phyloP scores from a whole-genome alignment of 2,888 invertebrate genomes.

The Diadegma fenestrale region DNA sequence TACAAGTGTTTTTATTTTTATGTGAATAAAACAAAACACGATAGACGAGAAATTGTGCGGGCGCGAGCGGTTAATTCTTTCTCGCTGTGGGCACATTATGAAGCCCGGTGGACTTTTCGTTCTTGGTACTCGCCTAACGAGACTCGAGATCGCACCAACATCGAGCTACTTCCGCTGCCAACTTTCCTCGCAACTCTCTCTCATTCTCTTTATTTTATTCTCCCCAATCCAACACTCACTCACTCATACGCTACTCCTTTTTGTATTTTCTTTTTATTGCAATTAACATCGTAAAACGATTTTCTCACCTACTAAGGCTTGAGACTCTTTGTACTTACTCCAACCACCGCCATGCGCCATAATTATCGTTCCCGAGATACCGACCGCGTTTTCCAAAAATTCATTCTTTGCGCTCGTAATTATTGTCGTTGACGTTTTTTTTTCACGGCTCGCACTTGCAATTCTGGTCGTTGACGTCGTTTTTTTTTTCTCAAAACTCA shows the following conservation, averaged over 20 bases:
- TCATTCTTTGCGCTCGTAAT: background rate
- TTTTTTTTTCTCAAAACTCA: no score
- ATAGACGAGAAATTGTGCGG: constrained; percentile 67
- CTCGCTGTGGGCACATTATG: constrained; percentile 81
- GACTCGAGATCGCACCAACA: constrained; percentile 67
- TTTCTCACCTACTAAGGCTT: constrained; percentile 73
- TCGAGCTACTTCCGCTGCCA: constrained; percentile 68
- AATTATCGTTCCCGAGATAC: background rate
- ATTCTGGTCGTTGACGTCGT: no score
- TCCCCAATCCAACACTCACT: constrained; percentile 20
- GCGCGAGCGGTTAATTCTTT: constrained; percentile 75
- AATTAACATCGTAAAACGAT: constrained; percentile 72
- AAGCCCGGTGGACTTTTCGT: constrained; percentile 72
- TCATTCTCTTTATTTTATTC: constrained; percentile 42
- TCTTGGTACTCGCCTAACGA: constrained; percentile 69
- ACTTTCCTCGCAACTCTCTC: constrained; percentile 53
- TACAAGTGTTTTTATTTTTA: background rate
- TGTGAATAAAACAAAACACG: constrained; percentile 14
- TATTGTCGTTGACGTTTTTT: background rate
- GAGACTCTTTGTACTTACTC: constrained; percentile 36
- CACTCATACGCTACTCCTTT: constrained; percentile 43
- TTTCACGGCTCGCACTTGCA: background rate
- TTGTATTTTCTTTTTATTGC: constrained; percentile 50
- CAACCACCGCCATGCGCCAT: background rate
- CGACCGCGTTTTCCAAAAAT: background rate